phyloP scores from a whole-genome alignment of 2,113 vertebrate species.

The Engystomops pustulosus region DNA sequence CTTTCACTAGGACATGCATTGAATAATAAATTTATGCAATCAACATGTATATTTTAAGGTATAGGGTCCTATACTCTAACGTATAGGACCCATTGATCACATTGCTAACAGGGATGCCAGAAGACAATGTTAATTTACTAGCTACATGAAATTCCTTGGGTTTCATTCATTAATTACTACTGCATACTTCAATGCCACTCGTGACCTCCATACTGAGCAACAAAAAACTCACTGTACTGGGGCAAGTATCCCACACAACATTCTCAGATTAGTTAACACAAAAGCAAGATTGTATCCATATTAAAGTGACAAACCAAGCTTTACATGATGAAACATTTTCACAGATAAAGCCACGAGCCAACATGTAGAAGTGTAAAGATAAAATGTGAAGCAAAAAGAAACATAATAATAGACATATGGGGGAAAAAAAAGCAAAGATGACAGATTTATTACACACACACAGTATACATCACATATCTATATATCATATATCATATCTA shows the following conservation, averaged over 20 bases:
- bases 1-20: too few species aligned
- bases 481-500: too few species aligned
- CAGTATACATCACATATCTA: too few species aligned
- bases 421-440: too few species aligned
- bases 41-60: too few species aligned
- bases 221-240: slow-evolving; percentile 3
- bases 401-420: too few species aligned
- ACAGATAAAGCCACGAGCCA: neutral
- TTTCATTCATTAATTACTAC: slow-evolving; percentile 3
- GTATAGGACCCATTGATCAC: neutral
- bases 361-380: neutral
- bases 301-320: neutral
- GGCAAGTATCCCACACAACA: neutral
- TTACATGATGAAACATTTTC: neutral
- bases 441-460: too few species aligned
- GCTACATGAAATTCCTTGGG: slow-evolving; percentile 20
- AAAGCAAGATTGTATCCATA: neutral
- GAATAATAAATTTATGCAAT: too few species aligned
- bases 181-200: slow-evolving; percentile 27
- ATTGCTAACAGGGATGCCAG: neutral
- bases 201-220: slow-evolving; percentile 24
- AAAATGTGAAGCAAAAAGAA: too few species aligned
- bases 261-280: neutral
- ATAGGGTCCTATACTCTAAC: too few species aligned
- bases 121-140: slow-evolving; percentile 10